A percentile compares a stretch with the other conserved stretches of the same genome.
Evolutionary conservation across 2,797 vertebrate genomes (phyloP).

Genomic region (Pampus argenteus): DNA sequence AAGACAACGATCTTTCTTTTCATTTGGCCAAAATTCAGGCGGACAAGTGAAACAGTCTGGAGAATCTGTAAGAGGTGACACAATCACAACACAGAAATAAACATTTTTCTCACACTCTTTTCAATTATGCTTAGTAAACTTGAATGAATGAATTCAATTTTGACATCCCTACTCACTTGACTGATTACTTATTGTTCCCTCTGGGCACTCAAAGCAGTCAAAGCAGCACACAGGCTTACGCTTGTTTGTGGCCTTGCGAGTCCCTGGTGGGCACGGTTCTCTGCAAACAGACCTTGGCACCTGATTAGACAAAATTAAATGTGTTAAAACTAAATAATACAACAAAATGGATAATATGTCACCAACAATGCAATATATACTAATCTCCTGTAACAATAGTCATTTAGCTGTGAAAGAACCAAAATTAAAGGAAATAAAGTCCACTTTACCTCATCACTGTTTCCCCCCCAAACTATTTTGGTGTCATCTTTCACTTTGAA

Average conservation of each 20-base stretch:
- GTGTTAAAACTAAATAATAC: background rate
- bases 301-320: slow-evolving; percentile 51
- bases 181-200: slow-evolving; percentile 78
- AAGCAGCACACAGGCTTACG: slow-evolving; percentile 78
- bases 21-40: slow-evolving; percentile 75
- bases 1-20: slow-evolving; percentile 68
- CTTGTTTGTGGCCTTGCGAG: slow-evolving; percentile 73
- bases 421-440: background rate
- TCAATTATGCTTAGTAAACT: background rate
- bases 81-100: background rate
- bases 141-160: background rate
- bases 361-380: background rate
- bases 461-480: slow-evolving; percentile 71
- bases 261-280: slow-evolving; percentile 73
- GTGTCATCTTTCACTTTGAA: slow-evolving; percentile 57
- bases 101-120: background rate
- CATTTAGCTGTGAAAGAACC: background rate
- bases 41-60: slow-evolving; percentile 69
- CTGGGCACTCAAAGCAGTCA: slow-evolving; percentile 77
- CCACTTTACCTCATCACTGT: slow-evolving; percentile 58
- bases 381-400: background rate
- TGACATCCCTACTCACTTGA: slow-evolving; percentile 63
- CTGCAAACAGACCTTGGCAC: slow-evolving; percentile 75
- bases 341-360: background rate
- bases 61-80: slow-evolving; percentile 67